Base-by-base conservation (phyloP, 2,797 vertebrate species). In the Microchirus variegatus region DNA sequence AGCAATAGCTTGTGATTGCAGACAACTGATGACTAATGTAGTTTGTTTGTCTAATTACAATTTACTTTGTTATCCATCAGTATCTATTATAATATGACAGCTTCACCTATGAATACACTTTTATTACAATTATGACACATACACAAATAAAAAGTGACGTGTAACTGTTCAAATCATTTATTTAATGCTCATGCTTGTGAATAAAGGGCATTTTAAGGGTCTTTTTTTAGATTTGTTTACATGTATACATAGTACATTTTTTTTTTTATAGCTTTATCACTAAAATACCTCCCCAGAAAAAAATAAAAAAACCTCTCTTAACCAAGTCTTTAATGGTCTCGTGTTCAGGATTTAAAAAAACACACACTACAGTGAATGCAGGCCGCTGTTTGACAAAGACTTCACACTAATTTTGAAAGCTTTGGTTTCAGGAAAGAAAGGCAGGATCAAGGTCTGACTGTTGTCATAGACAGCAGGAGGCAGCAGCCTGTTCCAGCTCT, bases 381-480 rank as follows among this genome's bases (percentile, higher is more conserved):
- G 41, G 15, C 13, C 15, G 15, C 5, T 15, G 41, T 42, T 42
- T 41, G 40, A 41, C 11, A 13, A 41, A 63, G 40, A 56, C 52
- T 14, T 14, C 13, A 4, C 40, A 44, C 40, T 78, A 46, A 85
- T 47, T 62, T 15, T 63, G 45, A 57, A 36, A 0, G 5, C 58
- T 80, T 42, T 61, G 54, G 55, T 89, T 90, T 67, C 73, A 96
- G 95, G 86, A 94, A 92, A 64, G 94, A 95, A 77, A 88, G 91
- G 41, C 82, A 82, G 45, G 92, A 93, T 62, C 84, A 89, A 62
- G 94, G 95, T 31, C 81, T 95, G 37, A 90, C 93, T 41, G 77
- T 95, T 54, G 81, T 96, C 41, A 89, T 95, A 65, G 95, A 96
- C 67, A 70, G 90, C 59, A 93, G 95, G 72, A 91, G 82, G 70